Percentiles rank a stretch among this genome's conserved stretches.
phyloP scores from a whole-genome alignment of 2,888 invertebrate species.

The Agonum fuliginosum region DNA sequence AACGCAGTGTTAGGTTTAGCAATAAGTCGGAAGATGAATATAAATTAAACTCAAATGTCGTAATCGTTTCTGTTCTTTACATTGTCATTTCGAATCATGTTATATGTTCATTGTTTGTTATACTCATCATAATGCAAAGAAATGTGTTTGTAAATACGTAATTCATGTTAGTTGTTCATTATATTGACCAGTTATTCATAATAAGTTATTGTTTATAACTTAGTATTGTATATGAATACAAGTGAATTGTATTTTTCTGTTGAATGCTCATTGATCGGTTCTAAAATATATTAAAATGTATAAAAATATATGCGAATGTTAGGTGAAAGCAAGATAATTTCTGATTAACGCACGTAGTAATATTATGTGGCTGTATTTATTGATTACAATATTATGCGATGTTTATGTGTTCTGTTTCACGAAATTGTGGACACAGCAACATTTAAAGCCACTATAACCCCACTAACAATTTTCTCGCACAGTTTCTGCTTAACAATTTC shows the following conservation, averaged over 20 bases:
- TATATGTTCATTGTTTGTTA: slow-evolving; percentile 50
- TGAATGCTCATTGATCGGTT: slow-evolving; percentile 55
- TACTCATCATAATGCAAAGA: slow-evolving; percentile 38
- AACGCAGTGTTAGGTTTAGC: slow-evolving; percentile 59
- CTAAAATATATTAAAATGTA: slow-evolving; percentile 53
- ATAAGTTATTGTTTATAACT: slow-evolving; percentile 36
- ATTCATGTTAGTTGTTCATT: slow-evolving; percentile 53
- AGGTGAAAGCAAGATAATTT: slow-evolving; percentile 59
- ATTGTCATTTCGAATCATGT: slow-evolving; percentile 56
- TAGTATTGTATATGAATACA: slow-evolving; percentile 42
- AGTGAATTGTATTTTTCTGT: slow-evolving; percentile 48
- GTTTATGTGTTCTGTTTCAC: slow-evolving; percentile 59
- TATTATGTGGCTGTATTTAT: slow-evolving; percentile 57
- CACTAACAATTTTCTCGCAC: slow-evolving; percentile 42
- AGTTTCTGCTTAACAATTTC: slow-evolving; percentile 23
- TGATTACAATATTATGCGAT: slow-evolving; percentile 55
- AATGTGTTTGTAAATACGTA: slow-evolving; percentile 58
- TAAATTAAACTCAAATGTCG: slow-evolving; percentile 52
- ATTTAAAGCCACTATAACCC: slow-evolving; percentile 51
- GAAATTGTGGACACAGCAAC: slow-evolving; percentile 52
- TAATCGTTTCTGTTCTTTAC: slow-evolving; percentile 45
- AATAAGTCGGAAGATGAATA: slow-evolving; percentile 57
- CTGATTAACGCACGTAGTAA: slow-evolving; percentile 57
- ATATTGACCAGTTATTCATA: slow-evolving; percentile 44
- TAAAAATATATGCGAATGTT: slow-evolving; percentile 59